phyloP scores from a whole-genome alignment of 2,797 vertebrate species.

The Xyrichtys novacula region DNA sequence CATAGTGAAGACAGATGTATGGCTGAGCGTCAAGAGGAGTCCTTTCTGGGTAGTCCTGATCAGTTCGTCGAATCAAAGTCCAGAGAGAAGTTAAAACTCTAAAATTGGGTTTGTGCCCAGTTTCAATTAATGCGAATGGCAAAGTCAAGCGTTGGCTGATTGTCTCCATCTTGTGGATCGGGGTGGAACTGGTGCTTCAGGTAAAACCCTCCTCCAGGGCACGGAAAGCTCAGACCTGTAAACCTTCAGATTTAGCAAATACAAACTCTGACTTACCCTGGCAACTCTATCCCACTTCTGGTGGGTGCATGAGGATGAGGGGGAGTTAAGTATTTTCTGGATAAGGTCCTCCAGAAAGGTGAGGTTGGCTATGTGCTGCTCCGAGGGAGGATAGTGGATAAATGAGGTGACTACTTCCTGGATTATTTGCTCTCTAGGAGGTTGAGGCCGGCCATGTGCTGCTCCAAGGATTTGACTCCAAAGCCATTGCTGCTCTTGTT shows the following conservation, averaged over 20 bases:
- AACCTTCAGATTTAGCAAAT: slow-evolving; percentile 30
- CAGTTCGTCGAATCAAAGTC: slow-evolving; percentile 37
- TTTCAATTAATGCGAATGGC: slow-evolving; percentile 18
- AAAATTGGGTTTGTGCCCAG: slow-evolving; percentile 30
- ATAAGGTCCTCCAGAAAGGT: slow-evolving; percentile 86
- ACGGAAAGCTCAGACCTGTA: slow-evolving; percentile 24
- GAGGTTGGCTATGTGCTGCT: slow-evolving; percentile 86
- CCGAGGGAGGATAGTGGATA: slow-evolving; percentile 66
- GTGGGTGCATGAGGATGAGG: slow-evolving; percentile 48
- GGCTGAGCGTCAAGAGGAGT: slow-evolving; percentile 48
- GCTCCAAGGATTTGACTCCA: slow-evolving; percentile 88
- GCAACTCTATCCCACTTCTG: slow-evolving; percentile 26
- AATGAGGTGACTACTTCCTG: slow-evolving; percentile 20
- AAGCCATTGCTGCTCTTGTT: slow-evolving; percentile 87
- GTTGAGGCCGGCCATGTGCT: slow-evolving; percentile 88
- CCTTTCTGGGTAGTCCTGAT: slow-evolving; percentile 25
- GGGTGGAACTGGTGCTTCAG: slow-evolving; percentile 52
- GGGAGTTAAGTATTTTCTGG: slow-evolving; percentile 36
- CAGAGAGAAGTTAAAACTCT: slow-evolving; percentile 17
- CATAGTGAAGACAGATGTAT: slow-evolving; percentile 67
- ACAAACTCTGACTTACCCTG: slow-evolving; percentile 42
- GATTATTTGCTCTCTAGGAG: slow-evolving; percentile 91
- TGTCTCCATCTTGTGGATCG: slow-evolving; percentile 71
- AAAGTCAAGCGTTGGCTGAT: slow-evolving; percentile 52
- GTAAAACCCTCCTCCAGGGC: slow-evolving; percentile 13